Base-by-base conservation (phyloP, 1,140 invertebrate species). In the Cyclina sinensis region DNA sequence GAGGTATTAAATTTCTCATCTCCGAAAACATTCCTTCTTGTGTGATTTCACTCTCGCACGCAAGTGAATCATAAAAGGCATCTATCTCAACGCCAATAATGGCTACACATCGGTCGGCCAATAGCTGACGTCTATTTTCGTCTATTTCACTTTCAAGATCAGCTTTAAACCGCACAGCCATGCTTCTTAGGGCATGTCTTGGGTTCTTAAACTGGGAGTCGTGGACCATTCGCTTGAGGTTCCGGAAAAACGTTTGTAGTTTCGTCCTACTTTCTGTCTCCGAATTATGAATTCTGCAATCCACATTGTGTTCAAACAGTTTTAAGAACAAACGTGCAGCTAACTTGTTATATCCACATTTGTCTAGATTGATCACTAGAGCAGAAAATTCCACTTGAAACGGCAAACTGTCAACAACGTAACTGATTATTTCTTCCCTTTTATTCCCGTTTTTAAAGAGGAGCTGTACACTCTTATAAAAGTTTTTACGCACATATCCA, bases 61-160 rank as follows among this genome's bases (percentile, higher is more conserved):
- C 89, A 24, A 91, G 86, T 24, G 90, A 88, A 54, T 89, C 81
- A 35, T 68, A 83, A 46, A 30, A 24, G 24, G 82, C 82, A 24
- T 85, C 82, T 5, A 85, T 85, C 37, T 85, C 82, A 32, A 65
- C 65, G 9, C 65, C 68, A 16, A 85, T 48, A 21, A 85, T 57
- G 5, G 82, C 62, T 14, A 85, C 35, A 35, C 82, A 85, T 85
- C 54, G 54, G 21, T 85, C 82, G 4, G 82, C 82, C 21, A 85
- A 30, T 21, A 51, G n/a, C 46, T 73, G 82, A 73, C 35, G 27
- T 30, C 27, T 46, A 24, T 32, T 37, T 11, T 0, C n/a, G 32
- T 73, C n/a, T 12, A 2, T 54, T 73, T 85, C 68, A 14, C 24
- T 51, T 59, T 39, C n/a, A 54, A 82, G 65, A 24, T 82, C 24